phyloP scores from a whole-genome alignment of 2,113 vertebrate genomes.

The Ancistrus triradiatus region DNA sequence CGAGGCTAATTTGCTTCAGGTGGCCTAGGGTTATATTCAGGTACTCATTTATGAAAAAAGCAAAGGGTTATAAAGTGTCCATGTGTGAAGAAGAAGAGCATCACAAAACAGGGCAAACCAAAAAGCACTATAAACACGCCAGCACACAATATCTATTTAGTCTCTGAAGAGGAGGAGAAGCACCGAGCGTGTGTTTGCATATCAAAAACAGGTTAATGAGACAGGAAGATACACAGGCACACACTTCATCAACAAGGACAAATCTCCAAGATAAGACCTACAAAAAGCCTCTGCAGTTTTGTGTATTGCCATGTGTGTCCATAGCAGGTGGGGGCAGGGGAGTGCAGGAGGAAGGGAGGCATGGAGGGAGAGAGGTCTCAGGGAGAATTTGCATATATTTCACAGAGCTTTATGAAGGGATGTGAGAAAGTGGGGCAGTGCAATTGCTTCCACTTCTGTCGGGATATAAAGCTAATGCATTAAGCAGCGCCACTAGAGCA shows the following conservation, averaged over 20 bases:
- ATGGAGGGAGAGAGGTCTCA: not conserved
- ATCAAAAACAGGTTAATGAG: slow-evolving; percentile 33
- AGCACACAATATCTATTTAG: slow-evolving; percentile 3
- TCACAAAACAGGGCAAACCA: not conserved
- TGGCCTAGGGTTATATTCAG: too few relatives aligned
- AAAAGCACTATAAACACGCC: not conserved
- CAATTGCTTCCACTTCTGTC: slow-evolving; percentile 31
- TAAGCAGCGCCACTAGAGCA: slow-evolving; percentile 22
- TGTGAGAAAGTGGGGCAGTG: slow-evolving; percentile 27
- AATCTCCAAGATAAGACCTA: not conserved
- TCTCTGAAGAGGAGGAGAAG: slow-evolving; percentile 8
- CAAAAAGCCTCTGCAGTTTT: too few relatives aligned
- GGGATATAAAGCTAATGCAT: slow-evolving; percentile 30
- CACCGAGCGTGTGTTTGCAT: slow-evolving; percentile 24
- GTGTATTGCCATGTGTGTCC: not conserved
- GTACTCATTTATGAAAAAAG: too few relatives aligned
- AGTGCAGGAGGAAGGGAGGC: not conserved
- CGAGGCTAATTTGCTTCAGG: too few relatives aligned
- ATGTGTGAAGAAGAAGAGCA: not conserved
- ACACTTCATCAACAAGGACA: slow-evolving; percentile 13
- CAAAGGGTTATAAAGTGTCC: too few relatives aligned
- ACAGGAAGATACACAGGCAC: not conserved
- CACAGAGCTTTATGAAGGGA: slow-evolving; percentile 26
- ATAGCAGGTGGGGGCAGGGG: not conserved
- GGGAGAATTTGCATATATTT: slow-evolving; percentile 40